Evolutionary conservation across 2,113 vertebrate genomes (phyloP).

Genomic region (Lates calcarifer): DNA sequence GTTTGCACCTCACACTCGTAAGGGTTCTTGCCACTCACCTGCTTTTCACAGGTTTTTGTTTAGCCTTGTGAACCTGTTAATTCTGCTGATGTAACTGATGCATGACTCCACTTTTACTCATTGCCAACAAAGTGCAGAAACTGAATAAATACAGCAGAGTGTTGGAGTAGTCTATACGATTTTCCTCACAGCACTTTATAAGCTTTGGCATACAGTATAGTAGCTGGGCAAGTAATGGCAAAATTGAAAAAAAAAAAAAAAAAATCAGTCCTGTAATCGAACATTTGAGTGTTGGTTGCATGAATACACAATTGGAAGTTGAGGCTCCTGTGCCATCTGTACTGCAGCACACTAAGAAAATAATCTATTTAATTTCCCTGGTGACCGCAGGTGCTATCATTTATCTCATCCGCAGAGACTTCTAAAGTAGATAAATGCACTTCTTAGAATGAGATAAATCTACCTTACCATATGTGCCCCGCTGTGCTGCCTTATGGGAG

Average conservation of each 20-base stretch:
- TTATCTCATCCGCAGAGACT: slow-evolving; percentile 76
- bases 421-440: slow-evolving; percentile 76
- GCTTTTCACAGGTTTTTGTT: slow-evolving; percentile 54
- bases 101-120: neutral
- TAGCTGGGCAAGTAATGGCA: slow-evolving; percentile 4
- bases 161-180: neutral
- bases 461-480: slow-evolving; percentile 65
- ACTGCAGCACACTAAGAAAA: slow-evolving; percentile 69
- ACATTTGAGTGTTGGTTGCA: slow-evolving; percentile 54
- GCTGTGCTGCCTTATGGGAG: slow-evolving; percentile 59
- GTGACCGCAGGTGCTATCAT: slow-evolving; percentile 77
- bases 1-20: slow-evolving; percentile 56
- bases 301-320: slow-evolving; percentile 62
- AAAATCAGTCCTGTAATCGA: slow-evolving; percentile 48
- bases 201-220: slow-evolving; percentile 18
- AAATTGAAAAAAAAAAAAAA: neutral
- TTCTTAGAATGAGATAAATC: slow-evolving; percentile 75
- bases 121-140: slow-evolving; percentile 1
- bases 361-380: slow-evolving; percentile 81
- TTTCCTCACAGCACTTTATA: slow-evolving; percentile 3
- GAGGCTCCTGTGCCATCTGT: slow-evolving; percentile 70
- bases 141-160: slow-evolving; percentile 3
- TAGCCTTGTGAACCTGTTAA: slow-evolving; percentile 29
- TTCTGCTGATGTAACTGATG: slow-evolving; percentile 29
- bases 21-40: slow-evolving; percentile 46